These are phyloP conservation scores for Nasalis larvatus DNA, from an alignment of 2,113 vertebrate genomes.

Conservation along the genomic window DNA sequence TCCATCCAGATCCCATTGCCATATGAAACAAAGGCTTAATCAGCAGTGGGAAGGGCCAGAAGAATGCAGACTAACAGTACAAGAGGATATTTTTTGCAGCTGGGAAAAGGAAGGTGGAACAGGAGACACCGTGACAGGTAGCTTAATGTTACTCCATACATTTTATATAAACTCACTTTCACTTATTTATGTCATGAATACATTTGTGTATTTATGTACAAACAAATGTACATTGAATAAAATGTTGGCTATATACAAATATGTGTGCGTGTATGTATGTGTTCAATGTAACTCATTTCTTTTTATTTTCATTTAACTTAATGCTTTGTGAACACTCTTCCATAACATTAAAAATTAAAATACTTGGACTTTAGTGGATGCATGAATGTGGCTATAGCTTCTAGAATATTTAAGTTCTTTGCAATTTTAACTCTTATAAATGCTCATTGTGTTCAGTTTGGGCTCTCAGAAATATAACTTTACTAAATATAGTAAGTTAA, in stretches of 20 bases:
- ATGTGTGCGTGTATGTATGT: background rate
- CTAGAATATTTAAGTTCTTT: background rate
- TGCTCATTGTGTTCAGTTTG: background rate
- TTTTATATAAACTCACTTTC: background rate
- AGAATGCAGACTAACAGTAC: background rate
- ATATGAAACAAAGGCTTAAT: background rate
- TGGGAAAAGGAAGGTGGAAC: background rate
- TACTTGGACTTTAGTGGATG: background rate
- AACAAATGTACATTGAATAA: background rate
- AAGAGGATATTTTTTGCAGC: background rate
- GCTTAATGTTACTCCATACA: background rate
- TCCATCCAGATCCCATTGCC: background rate
- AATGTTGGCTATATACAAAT: background rate
- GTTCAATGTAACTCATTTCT: background rate
- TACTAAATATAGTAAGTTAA: background rate
- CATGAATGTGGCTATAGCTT: background rate
- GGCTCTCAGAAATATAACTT: background rate
- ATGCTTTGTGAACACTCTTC: background rate
- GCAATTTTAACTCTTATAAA: background rate
- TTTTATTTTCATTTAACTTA: background rate
- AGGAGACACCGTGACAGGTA: background rate
- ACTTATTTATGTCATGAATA: background rate
- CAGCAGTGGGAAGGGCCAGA: accelerated
- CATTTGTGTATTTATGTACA: background rate
- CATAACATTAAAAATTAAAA: background rate